Base-by-base conservation (phyloP, 2,888 invertebrate species). In the Drosophila emarginata region DNA sequence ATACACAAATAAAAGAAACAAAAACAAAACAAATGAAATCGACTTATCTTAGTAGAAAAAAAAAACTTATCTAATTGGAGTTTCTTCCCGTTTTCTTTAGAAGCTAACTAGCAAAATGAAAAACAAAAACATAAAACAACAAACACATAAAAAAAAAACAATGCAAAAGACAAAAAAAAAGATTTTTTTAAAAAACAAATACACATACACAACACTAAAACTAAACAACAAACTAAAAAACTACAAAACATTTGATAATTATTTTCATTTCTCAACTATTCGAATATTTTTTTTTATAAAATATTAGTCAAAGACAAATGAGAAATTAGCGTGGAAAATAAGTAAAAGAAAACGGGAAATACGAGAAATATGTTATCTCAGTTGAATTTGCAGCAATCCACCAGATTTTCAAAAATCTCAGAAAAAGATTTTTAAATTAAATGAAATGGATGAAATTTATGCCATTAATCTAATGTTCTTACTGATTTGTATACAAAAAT, bases 31-130 rank as follows among this genome's bases (percentile, higher is more conserved):
- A 64, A 64, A 69, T 58, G 66, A 72, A 82, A 69, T 67, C 67
- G 54, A 81, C 74, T 80, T 86, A 83, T 80, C 87, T 83, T 76
- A 86, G 87, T 83, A 83, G 84, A 74, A 45, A 26, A 45, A 45
- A 32, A 32, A 32, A 45, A 45, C 79, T 80, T 79, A 82, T 80
- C 84, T 84, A 86, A 83, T 83, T 83, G 83, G 87, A 86, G 84
- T 84, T 86, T 83, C 84, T 83, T 86, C 84, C 81, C 21, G 45
- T 54, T 87, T 83, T 83, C 84, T 79, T 86, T 83, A 83, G 87
- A 86, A 78, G 73, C 87, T 83, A 89, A 78, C 82, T 72, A 61
- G 59, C 50, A 67, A 62, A 62, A 64, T 51, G 54, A 56, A 45
- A 15, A 66, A 74, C 62, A 71, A 72, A 53, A 67, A 62, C 73